Evolutionary conservation across 2,888 invertebrate species (phyloP), one percentile per base, ranked within the genome.

Genomic region (Phaonia tiefii): DNA sequence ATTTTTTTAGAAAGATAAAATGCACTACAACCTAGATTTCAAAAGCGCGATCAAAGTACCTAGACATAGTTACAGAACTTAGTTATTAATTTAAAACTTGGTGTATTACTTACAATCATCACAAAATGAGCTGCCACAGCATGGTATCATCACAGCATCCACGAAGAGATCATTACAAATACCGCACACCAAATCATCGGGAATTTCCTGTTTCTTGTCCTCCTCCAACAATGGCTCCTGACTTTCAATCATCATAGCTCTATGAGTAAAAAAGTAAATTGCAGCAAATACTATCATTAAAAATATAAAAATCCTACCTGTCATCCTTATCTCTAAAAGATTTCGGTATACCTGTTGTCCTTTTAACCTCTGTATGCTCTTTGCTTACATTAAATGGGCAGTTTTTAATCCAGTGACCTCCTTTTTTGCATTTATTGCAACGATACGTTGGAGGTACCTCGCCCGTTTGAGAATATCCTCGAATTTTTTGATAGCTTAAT

Each of bases 71-170:
- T 13, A n/a, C 37, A 60, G 39, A 51, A 70, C 20, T 26, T 11
- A 0, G 15, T 58, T 1, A 42, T 70, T n/a, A 51, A 54, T 11
- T 31, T 31, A 31, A 31, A 3, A 31, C 31, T 31, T 65, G 37
- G 58, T 3, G 56, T n/a, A 54, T 69, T 75, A 92, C 94, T 93
- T 92, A 96, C 99, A 99, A 91, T 99, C 99, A 91, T 99, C 99
- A 91, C 99, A 99, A 92, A 98, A 99, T 10, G 98, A 98, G 90
- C 97, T 97, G 2, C 99, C 99, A 91, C 99, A 99, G 90, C 99
- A 99, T 0, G 98, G 98, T 89, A 98, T 98, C 94, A 99, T 96
- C 31, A 99, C 98, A 44, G 99, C 99, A 91, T 99, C 99, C 0
- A 95, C 95, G 82, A 99, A 93, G 49, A 99, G 92, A 90, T 98